phyloP scores from a whole-genome alignment of 2,113 vertebrate genomes.

The Gallinago undulata region DNA sequence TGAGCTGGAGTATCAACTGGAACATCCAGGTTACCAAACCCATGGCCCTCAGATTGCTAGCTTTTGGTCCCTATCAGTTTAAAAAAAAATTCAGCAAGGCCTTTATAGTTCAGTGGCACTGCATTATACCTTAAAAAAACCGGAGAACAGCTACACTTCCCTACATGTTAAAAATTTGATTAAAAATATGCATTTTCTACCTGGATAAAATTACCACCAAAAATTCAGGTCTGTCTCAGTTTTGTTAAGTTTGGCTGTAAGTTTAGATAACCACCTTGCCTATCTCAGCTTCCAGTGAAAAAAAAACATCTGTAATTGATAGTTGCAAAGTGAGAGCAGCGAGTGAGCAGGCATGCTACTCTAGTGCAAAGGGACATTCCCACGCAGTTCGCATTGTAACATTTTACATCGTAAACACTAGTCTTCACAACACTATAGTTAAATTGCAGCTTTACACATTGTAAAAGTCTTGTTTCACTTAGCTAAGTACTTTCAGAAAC shows the following conservation, averaged over 20 bases:
- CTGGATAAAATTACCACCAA: neutral
- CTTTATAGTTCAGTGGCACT: conserved; percentile 3
- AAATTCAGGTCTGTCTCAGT: neutral
- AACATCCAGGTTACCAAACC: neutral
- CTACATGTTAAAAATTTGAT: neutral
- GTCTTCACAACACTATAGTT: conserved; percentile 46
- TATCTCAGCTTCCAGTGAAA: neutral
- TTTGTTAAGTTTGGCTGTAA: neutral
- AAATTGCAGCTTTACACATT: conserved; percentile 30
- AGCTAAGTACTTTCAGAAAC: conserved; percentile 31
- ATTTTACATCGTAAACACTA: conserved; percentile 30
- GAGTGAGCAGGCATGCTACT: conserved; percentile 43
- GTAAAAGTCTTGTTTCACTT: conserved; percentile 5
- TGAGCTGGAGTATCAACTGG: neutral
- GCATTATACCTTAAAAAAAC: neutral
- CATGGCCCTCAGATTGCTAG: conserved; percentile 8
- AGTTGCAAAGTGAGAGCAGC: conserved; percentile 13
- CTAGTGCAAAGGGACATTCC: conserved; percentile 2
- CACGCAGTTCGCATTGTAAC: neutral
- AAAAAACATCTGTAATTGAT: neutral
- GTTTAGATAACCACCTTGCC: neutral
- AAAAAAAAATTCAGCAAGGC: neutral
- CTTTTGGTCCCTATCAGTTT: conserved; percentile 32
- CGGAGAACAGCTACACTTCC: neutral
- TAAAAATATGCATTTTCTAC: neutral